A percentile compares a stretch with the other conserved stretches of the same genome.
Evolutionary conservation across 2,888 invertebrate genomes (phyloP).

Genomic region (Galerucella pusilla): DNA sequence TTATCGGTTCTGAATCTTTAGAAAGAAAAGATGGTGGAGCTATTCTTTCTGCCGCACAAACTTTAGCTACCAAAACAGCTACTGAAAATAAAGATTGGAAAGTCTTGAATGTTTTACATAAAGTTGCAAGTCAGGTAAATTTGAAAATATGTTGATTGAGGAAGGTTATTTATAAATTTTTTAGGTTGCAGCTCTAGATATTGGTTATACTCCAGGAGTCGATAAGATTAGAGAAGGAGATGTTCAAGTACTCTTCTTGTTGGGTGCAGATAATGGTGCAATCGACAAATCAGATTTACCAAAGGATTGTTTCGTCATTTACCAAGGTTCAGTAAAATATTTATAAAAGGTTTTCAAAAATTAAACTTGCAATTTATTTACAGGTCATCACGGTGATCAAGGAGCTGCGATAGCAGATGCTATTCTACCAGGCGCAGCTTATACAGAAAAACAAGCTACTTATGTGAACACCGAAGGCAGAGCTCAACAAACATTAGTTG

Average conservation of each 20-base stretch:
- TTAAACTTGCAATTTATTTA: slow-evolving; percentile 8
- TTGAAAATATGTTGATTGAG: too few species aligned
- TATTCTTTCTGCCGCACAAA: slow-evolving; percentile 79
- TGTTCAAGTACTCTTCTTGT: slow-evolving; percentile 85
- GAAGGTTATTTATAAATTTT: slow-evolving; percentile 11
- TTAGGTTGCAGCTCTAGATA: slow-evolving; percentile 90
- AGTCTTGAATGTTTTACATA: slow-evolving; percentile 93
- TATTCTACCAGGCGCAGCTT: slow-evolving; percentile 95
- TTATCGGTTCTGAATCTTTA: slow-evolving; percentile 89
- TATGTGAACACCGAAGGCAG: slow-evolving; percentile 99
- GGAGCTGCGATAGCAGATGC: slow-evolving; percentile 95
- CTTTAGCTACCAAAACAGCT: slow-evolving; percentile 73
- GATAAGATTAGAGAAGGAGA: slow-evolving; percentile 69
- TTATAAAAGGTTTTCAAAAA: neutral
- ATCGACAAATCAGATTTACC: slow-evolving; percentile 83
- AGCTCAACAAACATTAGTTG: slow-evolving; percentile 88
- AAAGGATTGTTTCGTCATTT: slow-evolving; percentile 86
- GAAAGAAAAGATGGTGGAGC: slow-evolving; percentile 82
- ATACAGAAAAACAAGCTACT: slow-evolving; percentile 98
- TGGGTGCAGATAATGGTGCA: slow-evolving; percentile 93
- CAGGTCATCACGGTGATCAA: slow-evolving; percentile 95
- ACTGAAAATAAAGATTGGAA: slow-evolving; percentile 71
- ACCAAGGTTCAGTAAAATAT: slow-evolving; percentile 74
- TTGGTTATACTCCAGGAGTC: slow-evolving; percentile 88
- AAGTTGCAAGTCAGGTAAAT: slow-evolving; percentile 81